These are phyloP conservation scores for Ormia ochracea DNA, from an alignment of 2,888 invertebrate genomes.

Conservation along the genomic window DNA sequence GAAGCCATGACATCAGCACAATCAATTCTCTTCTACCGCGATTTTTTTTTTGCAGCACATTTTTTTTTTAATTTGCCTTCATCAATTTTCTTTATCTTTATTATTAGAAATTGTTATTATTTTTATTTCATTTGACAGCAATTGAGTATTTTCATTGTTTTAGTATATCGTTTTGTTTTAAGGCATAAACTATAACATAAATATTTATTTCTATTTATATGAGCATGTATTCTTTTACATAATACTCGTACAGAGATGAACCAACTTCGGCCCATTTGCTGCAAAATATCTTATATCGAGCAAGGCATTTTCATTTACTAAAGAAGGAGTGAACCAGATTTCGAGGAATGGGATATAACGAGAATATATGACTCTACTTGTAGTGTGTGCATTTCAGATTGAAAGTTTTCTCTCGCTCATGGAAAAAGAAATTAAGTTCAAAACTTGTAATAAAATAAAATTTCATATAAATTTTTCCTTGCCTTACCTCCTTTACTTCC, in stretches of 20 bases:
- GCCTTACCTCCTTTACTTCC: too few species aligned
- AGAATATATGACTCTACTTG: too few species aligned
- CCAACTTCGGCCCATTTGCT: not conserved
- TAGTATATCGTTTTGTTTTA: slow-evolving; percentile 10
- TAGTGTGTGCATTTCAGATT: too few species aligned
- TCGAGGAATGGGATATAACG: too few species aligned
- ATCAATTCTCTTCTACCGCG: not conserved
- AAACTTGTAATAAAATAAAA: too few species aligned
- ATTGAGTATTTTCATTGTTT: slow-evolving; percentile 25
- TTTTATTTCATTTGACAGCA: not conserved
- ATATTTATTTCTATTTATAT: not conserved
- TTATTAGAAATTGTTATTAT: slow-evolving; percentile 27
- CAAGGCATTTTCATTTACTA: too few species aligned
- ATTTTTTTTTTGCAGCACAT: slow-evolving; percentile 4
- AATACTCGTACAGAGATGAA: not conserved
- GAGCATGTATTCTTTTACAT: not conserved
- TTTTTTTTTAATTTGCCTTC: slow-evolving; percentile 16
- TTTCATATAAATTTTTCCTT: too few species aligned
- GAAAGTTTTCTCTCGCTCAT: too few species aligned
- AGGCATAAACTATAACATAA: slow-evolving; percentile 10
- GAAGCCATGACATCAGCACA: slow-evolving; percentile 48
- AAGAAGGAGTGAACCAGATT: too few species aligned
- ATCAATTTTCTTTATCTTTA: slow-evolving; percentile 29
- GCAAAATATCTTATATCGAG: too few species aligned
- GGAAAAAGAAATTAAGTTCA: too few species aligned